Conservation (phyloP, 2,797 vertebrate genomes). For the Acanthurus leucopareius region DNA sequence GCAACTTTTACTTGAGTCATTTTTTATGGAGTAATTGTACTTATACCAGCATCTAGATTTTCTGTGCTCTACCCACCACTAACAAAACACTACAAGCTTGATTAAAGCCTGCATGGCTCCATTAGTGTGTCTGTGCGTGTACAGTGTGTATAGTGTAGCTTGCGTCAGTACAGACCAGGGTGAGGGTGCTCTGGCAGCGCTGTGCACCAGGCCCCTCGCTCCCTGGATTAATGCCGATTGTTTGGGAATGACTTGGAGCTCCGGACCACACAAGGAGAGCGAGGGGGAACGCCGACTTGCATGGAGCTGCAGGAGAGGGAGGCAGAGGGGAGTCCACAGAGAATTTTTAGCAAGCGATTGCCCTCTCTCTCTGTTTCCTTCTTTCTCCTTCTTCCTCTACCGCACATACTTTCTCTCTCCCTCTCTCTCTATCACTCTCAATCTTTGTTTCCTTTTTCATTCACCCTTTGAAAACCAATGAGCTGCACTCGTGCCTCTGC, state of each 20-base stretch:
- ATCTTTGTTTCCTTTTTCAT: slow-evolving; percentile 51
- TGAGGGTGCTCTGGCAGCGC: slow-evolving; percentile 75
- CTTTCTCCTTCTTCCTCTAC: slow-evolving; percentile 17
- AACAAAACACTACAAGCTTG: too few relatives aligned
- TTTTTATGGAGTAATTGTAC: too few relatives aligned
- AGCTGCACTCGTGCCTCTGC: slow-evolving; percentile 53
- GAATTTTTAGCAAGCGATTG: slow-evolving; percentile 48
- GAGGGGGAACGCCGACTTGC: slow-evolving; percentile 60
- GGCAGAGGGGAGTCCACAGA: slow-evolving; percentile 43
- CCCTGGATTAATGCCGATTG: slow-evolving; percentile 85
- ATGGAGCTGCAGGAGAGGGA: slow-evolving; percentile 55
- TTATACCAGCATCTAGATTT: too few relatives aligned
- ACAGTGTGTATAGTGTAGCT: slow-evolving; percentile 53
- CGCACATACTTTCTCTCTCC: slow-evolving; percentile 19
- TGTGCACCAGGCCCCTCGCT: slow-evolving; percentile 75
- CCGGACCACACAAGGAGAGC: slow-evolving; percentile 85
- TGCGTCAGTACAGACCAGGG: slow-evolving; percentile 64
- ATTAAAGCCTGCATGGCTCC: slow-evolving; percentile 33
- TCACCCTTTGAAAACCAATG: slow-evolving; percentile 63
- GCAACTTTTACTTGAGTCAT: too few relatives aligned
- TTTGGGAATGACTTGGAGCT: slow-evolving; percentile 85
- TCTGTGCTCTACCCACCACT: too few relatives aligned
- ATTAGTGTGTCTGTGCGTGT: slow-evolving; percentile 43
- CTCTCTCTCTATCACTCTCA: slow-evolving; percentile 37
- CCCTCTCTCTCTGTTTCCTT: slow-evolving; percentile 41